Percentiles rank a stretch among this genome's conserved stretches.
Conservation (phyloP, 2,888 invertebrate genomes). For the Myopa testacea region DNA sequence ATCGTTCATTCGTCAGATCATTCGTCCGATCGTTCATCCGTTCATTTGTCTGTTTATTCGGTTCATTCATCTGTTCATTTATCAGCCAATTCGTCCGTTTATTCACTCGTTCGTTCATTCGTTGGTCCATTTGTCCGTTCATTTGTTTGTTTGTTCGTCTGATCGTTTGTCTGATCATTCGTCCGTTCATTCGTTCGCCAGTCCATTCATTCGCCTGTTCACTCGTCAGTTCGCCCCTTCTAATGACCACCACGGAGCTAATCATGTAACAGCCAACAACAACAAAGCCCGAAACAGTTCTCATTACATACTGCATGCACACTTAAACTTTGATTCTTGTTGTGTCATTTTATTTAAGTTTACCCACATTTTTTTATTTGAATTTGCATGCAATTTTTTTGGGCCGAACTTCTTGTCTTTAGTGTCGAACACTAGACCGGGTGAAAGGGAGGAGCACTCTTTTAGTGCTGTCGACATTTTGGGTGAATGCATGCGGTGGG, state of each 20-base stretch:
- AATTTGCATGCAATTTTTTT: too few species aligned
- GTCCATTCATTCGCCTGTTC: background rate
- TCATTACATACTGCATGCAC: slow-evolving; percentile 3
- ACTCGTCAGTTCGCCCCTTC: background rate
- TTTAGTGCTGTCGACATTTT: background rate
- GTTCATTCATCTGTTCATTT: background rate
- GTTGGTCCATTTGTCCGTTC: too few species aligned
- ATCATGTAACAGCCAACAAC: background rate
- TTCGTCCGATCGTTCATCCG: too few species aligned
- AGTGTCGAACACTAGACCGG: too few species aligned
- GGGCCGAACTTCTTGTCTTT: background rate
- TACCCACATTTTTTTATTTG: slow-evolving; percentile 9
- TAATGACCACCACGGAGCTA: background rate
- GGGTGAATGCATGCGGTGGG: background rate
- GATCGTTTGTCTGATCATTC: too few species aligned
- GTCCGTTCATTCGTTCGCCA: too few species aligned
- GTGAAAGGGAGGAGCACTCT: too few species aligned
- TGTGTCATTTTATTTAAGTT: slow-evolving; percentile 22
- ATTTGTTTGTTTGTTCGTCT: too few species aligned
- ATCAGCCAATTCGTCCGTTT: too few species aligned
- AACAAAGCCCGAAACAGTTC: background rate
- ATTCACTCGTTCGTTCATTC: too few species aligned
- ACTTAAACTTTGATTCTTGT: slow-evolving; percentile 6
- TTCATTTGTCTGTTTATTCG: background rate
- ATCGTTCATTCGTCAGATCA: too few species aligned